Base-by-base conservation (phyloP, 92 coral and sea anemone genomes). In the Desmophyllum pertusum region DNA sequence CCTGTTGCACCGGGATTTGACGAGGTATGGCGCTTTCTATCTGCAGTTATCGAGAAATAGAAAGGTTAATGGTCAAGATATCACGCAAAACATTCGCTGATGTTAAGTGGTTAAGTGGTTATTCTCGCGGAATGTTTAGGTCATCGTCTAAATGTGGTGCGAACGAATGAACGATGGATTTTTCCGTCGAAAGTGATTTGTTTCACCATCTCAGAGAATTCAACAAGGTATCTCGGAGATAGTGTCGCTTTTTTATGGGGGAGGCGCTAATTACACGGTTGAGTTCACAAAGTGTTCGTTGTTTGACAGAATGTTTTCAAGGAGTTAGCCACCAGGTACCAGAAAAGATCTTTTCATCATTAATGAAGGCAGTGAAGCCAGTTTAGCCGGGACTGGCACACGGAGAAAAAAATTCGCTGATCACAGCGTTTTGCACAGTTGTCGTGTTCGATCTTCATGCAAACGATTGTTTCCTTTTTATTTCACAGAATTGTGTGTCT, bases 241-340 rank as follows among this genome's bases (percentile, higher is more conserved):
- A 37, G 1, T 11, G 45, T 43, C 73, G 10, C 68, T 77, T 55
- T 62, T 52, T 73, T 41, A 72, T 38, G 66, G 9, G 65, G 85
- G 74, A 77, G 68, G 73, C 74, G 73, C 79, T 78, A 93, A 93
- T 93, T 93, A 84, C 91, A 93, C 92, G 96, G 90, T 93, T 87
- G 90, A 75, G 18, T 90, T 93, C 87, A 77, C 86, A 90, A 83
- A 46, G 73, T 70, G 81, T 84, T 63, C 81, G 37, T 33, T 65
- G 81, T 84, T 84, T 84, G 87, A 84, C 86, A 81, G 87, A 81
- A 67, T 59, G 77, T 61, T 82, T 31, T 52, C 6, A 31, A 39
- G 86, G 71, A 81, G 75, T 40, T 0, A 45, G 73, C 15, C 61
- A 30, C 84, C 87, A 19, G 93, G 90, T 86, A 90, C 93, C 90